Evolutionary conservation across 2,797 vertebrate species (phyloP).

Genomic region (Nannoperca australis): DNA sequence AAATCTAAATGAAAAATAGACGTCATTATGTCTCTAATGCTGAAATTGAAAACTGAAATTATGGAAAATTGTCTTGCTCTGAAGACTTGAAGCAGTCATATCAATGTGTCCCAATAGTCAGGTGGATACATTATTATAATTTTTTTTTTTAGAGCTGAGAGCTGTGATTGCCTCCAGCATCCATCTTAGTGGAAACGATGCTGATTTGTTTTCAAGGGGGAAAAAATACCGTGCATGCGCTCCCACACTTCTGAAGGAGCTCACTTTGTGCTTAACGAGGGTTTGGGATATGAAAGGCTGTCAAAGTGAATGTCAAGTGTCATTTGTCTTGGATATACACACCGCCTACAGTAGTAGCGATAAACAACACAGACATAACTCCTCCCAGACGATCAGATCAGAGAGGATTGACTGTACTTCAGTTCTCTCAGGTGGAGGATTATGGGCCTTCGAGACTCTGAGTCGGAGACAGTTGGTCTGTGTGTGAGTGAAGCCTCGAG

Average conservation of each 20-base stretch:
- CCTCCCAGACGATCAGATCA: conserved; percentile 21
- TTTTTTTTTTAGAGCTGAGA: conserved; percentile 14
- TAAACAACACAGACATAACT: conserved; percentile 1
- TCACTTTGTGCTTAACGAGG: conserved; percentile 31
- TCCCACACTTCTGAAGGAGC: conserved; percentile 27
- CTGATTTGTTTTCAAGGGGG: conserved; percentile 52
- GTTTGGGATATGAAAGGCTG: conserved; percentile 40
- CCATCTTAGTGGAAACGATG: conserved; percentile 41
- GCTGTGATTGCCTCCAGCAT: conserved; percentile 45
- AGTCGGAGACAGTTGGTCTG: background rate
- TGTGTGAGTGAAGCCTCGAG: conserved; percentile 2
- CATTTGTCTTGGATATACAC: conserved; percentile 41
- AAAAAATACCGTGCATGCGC: background rate
- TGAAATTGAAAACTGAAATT: conserved; percentile 52
- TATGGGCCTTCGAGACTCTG: background rate
- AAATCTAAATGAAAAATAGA: conserved; percentile 70
- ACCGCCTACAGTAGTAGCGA: background rate
- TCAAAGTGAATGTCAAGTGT: conserved; percentile 41
- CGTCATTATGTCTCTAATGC: conserved; percentile 50
- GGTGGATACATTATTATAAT: conserved; percentile 41
- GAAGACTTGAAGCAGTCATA: conserved; percentile 18
- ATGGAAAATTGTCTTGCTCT: conserved; percentile 26
- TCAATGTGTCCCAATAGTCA: conserved; percentile 44
- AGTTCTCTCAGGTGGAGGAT: conserved; percentile 34
- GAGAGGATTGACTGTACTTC: background rate